These are phyloP conservation scores for Sarcophaga carnaria DNA, from an alignment of 2,888 invertebrate species.

Conservation along the genomic window DNA sequence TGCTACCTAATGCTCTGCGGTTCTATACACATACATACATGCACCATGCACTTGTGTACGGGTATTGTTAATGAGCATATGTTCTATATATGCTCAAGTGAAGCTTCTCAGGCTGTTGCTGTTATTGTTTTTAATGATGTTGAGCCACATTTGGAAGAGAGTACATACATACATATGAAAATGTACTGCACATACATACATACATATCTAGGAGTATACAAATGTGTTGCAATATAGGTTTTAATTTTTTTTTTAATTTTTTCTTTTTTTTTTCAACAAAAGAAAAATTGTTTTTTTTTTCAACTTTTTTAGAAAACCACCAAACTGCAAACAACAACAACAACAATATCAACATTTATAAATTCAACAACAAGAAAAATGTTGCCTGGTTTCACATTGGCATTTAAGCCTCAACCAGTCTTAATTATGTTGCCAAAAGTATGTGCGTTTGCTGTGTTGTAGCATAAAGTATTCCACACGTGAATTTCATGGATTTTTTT, in stretches of 20 bases:
- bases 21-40: not conserved
- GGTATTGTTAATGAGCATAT: slow-evolving; percentile 23
- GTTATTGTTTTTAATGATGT: slow-evolving; percentile 59
- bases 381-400: slow-evolving; percentile 26
- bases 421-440: slow-evolving; percentile 52
- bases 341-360: not conserved
- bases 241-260: not conserved
- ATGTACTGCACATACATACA: not conserved
- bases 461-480: not conserved
- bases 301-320: slow-evolving; percentile 44
- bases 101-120: slow-evolving; percentile 50
- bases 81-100: slow-evolving; percentile 42
- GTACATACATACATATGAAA: not conserved
- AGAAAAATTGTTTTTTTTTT: slow-evolving; percentile 8
- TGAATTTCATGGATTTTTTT: not conserved
- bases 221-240: not conserved
- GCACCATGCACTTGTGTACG: not conserved
- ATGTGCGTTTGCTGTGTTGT: slow-evolving; percentile 1
- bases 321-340: slow-evolving; percentile 33
- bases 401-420: slow-evolving; percentile 43
- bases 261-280: not conserved
- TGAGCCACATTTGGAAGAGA: not conserved
- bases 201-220: not conserved
- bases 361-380: not conserved
- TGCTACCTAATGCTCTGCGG: not conserved